Evolutionary conservation across 2,888 invertebrate species (phyloP).

Genomic region (Heliconius cydno): DNA sequence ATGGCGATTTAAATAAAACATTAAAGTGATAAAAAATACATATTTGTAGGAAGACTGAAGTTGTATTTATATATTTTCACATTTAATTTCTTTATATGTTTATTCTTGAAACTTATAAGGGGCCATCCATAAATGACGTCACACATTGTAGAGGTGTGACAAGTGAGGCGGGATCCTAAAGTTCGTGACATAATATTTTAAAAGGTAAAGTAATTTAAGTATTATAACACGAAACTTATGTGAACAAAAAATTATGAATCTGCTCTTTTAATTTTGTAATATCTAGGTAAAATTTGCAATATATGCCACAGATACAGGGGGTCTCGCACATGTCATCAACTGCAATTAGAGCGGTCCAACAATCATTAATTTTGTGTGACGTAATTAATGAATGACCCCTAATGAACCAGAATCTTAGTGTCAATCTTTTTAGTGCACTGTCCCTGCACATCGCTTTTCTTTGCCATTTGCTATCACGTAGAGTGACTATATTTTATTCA

Average conservation of each 20-base stretch:
- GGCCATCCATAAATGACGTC: neutral
- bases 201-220: too few species aligned
- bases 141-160: neutral
- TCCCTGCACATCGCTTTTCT: conserved; percentile 30
- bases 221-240: too few species aligned
- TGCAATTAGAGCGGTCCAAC: neutral
- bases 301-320: neutral
- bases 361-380: neutral
- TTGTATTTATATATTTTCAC: neutral
- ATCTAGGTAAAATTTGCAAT: neutral
- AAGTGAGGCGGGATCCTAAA: too few species aligned
- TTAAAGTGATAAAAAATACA: neutral
- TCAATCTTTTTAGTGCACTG: conserved; percentile 48
- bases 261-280: neutral
- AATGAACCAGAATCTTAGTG: conserved; percentile 56
- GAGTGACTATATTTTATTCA: conserved; percentile 24
- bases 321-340: neutral
- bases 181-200: too few species aligned
- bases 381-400: neutral
- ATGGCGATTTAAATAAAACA: neutral
- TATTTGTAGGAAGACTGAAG: conserved; percentile 58
- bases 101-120: neutral
- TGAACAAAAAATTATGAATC: too few species aligned
- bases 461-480: conserved; percentile 15
- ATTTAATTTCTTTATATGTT: neutral